Conservation (phyloP, 2,797 vertebrate species). For the Premnoplex brunnescens region DNA sequence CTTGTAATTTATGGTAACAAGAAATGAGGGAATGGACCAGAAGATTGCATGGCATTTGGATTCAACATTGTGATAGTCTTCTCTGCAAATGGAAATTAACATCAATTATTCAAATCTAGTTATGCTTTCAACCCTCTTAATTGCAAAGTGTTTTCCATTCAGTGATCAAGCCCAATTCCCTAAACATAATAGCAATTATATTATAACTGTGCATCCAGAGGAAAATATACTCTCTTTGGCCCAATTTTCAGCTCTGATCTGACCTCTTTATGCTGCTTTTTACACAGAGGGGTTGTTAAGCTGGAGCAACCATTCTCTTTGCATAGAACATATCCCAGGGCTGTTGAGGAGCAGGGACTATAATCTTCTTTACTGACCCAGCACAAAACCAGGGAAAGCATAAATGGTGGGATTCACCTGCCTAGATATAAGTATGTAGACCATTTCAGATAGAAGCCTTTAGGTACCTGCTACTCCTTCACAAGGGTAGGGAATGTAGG, state of each 20-base stretch:
- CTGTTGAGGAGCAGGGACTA: accelerated
- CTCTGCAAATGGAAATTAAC: slow-evolving; percentile 54
- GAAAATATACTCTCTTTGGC: slow-evolving; percentile 39
- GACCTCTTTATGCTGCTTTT: slow-evolving; percentile 25
- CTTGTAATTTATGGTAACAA: slow-evolving; percentile 7
- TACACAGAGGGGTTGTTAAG: slow-evolving; percentile 4
- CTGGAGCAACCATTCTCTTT: background rate
- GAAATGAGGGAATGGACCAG: slow-evolving; percentile 19
- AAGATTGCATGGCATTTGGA: slow-evolving; percentile 41
- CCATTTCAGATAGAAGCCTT: background rate
- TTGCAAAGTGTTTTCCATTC: slow-evolving; percentile 53
- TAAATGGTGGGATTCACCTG: background rate
- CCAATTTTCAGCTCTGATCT: slow-evolving; percentile 30
- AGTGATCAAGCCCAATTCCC: slow-evolving; percentile 55
- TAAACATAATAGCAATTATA: slow-evolving; percentile 66
- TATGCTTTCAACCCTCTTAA: slow-evolving; percentile 59
- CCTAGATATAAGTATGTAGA: background rate
- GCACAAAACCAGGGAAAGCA: background rate
- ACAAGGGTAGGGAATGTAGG: background rate
- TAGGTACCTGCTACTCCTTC: background rate
- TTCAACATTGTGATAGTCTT: slow-evolving; percentile 17
- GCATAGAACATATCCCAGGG: background rate
- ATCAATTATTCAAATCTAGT: slow-evolving; percentile 52
- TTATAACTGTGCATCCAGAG: slow-evolving; percentile 61
- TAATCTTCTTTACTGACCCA: background rate